phyloP scores from a whole-genome alignment of 1,140 invertebrate species.

The Brachionus koreanus region DNA sequence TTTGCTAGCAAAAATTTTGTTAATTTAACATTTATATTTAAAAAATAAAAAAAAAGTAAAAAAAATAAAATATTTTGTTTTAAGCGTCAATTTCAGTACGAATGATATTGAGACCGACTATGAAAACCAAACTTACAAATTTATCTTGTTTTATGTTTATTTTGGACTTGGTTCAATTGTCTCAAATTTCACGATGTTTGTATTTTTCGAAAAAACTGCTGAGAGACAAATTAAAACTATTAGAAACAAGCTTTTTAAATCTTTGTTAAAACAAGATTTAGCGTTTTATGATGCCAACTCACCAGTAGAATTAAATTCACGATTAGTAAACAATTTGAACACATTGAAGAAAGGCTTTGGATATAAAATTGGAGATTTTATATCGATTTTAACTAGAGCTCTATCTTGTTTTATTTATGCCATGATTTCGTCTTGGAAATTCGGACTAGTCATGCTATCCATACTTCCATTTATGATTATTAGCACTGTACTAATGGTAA shows the following conservation, averaged over 20 bases:
- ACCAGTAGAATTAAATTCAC: constrained; percentile 2
- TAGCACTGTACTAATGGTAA: not conserved
- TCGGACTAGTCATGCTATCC: constrained; percentile 54
- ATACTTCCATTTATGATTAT: constrained; percentile 50
- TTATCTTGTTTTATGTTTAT: not conserved
- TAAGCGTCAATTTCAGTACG: not conserved
- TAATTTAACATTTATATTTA: no score
- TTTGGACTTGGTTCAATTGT: not conserved
- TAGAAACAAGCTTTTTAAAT: not conserved
- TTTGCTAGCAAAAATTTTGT: no score
- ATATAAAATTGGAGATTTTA: constrained; percentile 11
- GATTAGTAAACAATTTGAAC: not conserved
- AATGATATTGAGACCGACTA: not conserved
- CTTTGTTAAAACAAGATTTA: constrained; percentile 27
- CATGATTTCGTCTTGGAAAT: constrained; percentile 56
- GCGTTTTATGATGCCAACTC: not conserved
- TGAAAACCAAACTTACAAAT: not conserved
- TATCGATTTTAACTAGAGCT: not conserved
- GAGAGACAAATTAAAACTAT: constrained; percentile 18
- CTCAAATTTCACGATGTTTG: not conserved
- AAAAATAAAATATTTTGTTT: not conserved
- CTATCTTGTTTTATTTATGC: constrained; percentile 46
- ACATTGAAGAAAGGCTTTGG: not conserved
- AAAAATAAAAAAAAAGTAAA: no score
- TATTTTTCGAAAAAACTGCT: not conserved